Evolutionary conservation across 2,888 invertebrate genomes (phyloP).

Genomic region (Nebria salina): DNA sequence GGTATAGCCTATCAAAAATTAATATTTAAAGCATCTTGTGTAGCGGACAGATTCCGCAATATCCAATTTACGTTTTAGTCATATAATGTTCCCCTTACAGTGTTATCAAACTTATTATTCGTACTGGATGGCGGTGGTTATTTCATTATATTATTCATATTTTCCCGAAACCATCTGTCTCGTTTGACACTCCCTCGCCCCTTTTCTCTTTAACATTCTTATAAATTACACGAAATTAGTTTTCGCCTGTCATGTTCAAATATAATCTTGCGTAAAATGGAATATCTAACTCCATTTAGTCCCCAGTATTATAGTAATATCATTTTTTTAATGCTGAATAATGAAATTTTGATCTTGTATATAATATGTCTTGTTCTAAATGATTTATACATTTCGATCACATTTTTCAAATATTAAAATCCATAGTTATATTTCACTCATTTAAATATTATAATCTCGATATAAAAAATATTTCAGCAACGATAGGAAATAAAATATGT

Average conservation of each 20-base stretch:
- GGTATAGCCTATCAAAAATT: too few relatives aligned
- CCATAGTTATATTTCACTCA: too few relatives aligned
- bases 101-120: background rate
- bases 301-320: background rate
- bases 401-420: too few relatives aligned
- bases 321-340: background rate
- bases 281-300: background rate
- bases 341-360: background rate
- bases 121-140: background rate
- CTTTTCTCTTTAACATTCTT: conserved; percentile 1
- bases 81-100: background rate
- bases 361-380: too few relatives aligned
- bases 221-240: conserved; percentile 1
- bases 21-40: background rate
- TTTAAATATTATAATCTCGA: too few relatives aligned
- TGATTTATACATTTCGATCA: too few relatives aligned
- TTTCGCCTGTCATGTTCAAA: background rate
- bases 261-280: background rate
- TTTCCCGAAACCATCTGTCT: background rate
- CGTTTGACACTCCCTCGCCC: background rate
- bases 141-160: conserved; percentile 1
- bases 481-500: too few relatives aligned
- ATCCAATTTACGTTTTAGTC: background rate
- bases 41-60: background rate
- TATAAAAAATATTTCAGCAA: too few relatives aligned